Evolutionary conservation across 2,113 vertebrate genomes (phyloP).

Genomic region (Eptesicus fuscus): DNA sequence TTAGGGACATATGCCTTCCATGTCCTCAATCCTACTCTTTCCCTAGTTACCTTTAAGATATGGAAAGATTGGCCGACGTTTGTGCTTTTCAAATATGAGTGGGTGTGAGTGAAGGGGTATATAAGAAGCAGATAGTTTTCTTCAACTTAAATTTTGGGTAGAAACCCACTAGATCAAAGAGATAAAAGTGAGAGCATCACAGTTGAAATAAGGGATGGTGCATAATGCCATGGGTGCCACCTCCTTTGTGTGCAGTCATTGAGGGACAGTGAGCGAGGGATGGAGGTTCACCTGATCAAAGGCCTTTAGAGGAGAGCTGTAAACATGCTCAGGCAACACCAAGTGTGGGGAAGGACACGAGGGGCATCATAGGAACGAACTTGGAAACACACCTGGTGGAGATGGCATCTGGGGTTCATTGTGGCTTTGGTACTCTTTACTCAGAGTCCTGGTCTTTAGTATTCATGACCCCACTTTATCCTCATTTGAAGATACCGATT

Average conservation of each 20-base stretch:
- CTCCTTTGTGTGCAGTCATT: accelerated
- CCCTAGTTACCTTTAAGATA: neutral
- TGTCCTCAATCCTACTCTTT: neutral
- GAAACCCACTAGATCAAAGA: neutral
- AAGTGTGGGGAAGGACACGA: neutral
- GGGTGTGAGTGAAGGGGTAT: neutral
- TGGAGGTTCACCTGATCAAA: neutral
- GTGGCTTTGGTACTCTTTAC: too few relatives aligned
- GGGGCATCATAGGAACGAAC: accelerated
- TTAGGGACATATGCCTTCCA: neutral
- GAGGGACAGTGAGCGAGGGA: accelerated
- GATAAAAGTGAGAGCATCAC: neutral
- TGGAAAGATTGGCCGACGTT: neutral
- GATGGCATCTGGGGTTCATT: neutral
- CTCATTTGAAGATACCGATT: neutral
- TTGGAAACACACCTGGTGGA: accelerated
- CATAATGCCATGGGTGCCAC: neutral
- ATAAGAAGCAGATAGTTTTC: neutral
- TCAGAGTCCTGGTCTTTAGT: neutral
- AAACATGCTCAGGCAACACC: neutral
- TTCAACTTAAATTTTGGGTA: neutral
- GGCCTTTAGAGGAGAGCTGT: neutral
- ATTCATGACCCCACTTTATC: neutral
- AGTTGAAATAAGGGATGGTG: neutral
- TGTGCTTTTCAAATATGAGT: neutral